These are phyloP conservation scores for Phymorhynchus buccinoides DNA, from an alignment of 1,140 invertebrate species.

Conservation along the genomic window DNA sequence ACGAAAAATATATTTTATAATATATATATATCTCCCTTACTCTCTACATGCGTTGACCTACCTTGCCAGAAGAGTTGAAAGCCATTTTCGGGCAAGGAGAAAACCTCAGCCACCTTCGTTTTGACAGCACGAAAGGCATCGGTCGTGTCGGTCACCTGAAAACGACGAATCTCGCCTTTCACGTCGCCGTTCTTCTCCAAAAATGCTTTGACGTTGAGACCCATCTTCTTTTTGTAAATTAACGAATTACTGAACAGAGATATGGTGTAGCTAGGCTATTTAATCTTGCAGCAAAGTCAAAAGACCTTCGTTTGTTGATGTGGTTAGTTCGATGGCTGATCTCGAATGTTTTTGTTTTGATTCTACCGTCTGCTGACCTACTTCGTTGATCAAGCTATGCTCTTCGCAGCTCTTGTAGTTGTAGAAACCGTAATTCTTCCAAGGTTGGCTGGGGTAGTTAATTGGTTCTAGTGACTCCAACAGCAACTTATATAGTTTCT, in stretches of 20 bases:
- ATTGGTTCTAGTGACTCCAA: not conserved
- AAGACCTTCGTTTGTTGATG: too few species aligned
- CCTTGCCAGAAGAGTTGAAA: slow-evolving; percentile 66
- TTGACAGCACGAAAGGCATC: slow-evolving; percentile 56
- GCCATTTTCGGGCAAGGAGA: slow-evolving; percentile 51
- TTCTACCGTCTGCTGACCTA: not conserved
- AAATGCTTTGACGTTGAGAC: slow-evolving; percentile 63
- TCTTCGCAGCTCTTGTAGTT: too few species aligned
- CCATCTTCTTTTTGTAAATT: slow-evolving; percentile 51
- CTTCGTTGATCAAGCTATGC: too few species aligned
- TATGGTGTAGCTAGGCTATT: too few species aligned
- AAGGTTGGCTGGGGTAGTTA: not conserved
- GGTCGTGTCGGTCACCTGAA: slow-evolving; percentile 57
- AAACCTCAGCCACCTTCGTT: slow-evolving; percentile 61
- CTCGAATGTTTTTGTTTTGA: slow-evolving; percentile 1
- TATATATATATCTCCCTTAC: too few species aligned
- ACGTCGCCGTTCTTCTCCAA: slow-evolving; percentile 54
- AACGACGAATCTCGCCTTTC: slow-evolving; percentile 62
- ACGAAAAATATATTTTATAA: too few species aligned
- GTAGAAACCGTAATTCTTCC: not conserved
- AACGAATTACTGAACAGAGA: too few species aligned
- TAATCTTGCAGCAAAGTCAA: too few species aligned
- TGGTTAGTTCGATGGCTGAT: too few species aligned
- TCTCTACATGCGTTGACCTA: too few species aligned
- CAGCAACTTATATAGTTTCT: not conserved